Evolutionary conservation across 2,888 invertebrate species (phyloP).

Genomic region (Meloe dianella): DNA sequence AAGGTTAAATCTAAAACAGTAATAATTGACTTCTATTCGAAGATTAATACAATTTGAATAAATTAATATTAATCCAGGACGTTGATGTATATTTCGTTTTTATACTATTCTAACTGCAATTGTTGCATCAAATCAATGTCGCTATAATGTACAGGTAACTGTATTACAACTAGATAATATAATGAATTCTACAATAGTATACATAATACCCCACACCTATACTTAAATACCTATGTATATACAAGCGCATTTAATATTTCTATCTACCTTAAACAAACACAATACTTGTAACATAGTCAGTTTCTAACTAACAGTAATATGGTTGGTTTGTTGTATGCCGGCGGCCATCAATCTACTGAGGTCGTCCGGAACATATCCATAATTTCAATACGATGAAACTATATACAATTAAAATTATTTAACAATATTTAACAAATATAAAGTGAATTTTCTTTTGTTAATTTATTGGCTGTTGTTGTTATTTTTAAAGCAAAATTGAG

Average conservation of each 20-base stretch:
- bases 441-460: not conserved
- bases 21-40: too few relatives aligned
- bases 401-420: not conserved
- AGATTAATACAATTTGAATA: too few relatives aligned
- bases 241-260: constrained; percentile 1
- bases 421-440: not conserved
- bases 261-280: not conserved
- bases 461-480: not conserved
- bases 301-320: constrained; percentile 19
- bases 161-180: not conserved
- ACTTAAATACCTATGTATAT: not conserved
- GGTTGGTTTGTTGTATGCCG: constrained; percentile 20
- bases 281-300: constrained; percentile 3
- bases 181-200: not conserved
- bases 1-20: too few relatives aligned
- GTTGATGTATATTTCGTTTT: too few relatives aligned
- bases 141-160: not conserved
- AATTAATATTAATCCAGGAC: too few relatives aligned
- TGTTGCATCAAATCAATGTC: constrained; percentile 10
- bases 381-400: too few relatives aligned
- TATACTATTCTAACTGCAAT: not conserved
- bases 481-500: not conserved
- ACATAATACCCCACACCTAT: constrained; percentile 8
- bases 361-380: constrained; percentile 22
- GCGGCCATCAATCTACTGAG: constrained; percentile 15